A percentile compares a stretch with the other conserved stretches of the same genome.
phyloP scores from a whole-genome alignment of 2,797 vertebrate species.

The Mormyrus hasselquistii region DNA sequence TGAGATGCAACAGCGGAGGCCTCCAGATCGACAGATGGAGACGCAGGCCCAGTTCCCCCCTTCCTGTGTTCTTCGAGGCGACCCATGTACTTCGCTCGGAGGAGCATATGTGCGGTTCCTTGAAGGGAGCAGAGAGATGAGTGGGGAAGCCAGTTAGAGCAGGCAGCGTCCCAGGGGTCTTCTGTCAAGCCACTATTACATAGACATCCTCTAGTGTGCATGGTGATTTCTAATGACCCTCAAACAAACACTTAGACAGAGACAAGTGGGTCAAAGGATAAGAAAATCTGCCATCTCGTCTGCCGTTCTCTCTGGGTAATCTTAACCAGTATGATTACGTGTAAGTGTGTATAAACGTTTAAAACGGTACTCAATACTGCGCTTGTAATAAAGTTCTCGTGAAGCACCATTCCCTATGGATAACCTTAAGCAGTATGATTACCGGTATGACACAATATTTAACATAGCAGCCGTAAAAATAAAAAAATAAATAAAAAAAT shows the following conservation, averaged over 20 bases:
- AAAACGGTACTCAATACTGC: neutral
- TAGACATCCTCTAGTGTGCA: constrained; percentile 45
- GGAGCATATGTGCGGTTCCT: constrained; percentile 17
- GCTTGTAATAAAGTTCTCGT: neutral
- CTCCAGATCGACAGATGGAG: constrained; percentile 24
- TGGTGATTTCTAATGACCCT: constrained; percentile 41
- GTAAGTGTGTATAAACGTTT: neutral
- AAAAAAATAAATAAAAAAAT: too few relatives aligned
- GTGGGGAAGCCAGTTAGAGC: neutral
- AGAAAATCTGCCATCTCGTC: neutral
- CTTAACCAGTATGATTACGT: neutral
- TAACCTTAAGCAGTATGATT: neutral
- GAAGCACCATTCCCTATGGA: neutral
- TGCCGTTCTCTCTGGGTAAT: neutral
- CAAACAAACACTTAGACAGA: constrained; percentile 26
- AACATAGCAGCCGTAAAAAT: neutral
- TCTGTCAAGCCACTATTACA: constrained; percentile 37
- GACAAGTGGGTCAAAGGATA: neutral
- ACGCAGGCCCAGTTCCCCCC: constrained; percentile 29
- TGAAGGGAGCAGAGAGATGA: neutral
- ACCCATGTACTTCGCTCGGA: constrained; percentile 52
- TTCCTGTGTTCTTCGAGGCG: constrained; percentile 47
- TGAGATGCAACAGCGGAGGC: neutral
- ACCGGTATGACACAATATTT: neutral
- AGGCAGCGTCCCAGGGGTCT: constrained; percentile 17